Evolutionary conservation across 2,797 vertebrate genomes (phyloP), one percentile per base, ranked within the genome.

Genomic region (Onychomys torridus): DNA sequence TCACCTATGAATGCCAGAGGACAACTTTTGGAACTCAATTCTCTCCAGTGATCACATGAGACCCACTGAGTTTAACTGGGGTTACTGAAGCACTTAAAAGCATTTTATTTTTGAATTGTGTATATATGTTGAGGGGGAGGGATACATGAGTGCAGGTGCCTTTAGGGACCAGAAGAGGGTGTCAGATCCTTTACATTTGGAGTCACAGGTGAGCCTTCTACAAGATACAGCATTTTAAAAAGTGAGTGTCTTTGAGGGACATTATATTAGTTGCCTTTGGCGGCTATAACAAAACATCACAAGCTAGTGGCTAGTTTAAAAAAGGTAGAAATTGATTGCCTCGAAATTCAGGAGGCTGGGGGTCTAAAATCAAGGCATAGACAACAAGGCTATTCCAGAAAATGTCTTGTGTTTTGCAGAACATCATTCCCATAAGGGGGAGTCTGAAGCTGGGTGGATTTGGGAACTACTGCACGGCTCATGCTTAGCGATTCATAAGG

Each of bases 321-420:
- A 49, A 25, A 40, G 43, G 25, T 25, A 52, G 65, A 27, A 85
- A 69, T 34, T 27, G 29, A 23, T 52, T 52, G 21, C 4, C 46
- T 69, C 63, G 17, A 13, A 69, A 71, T 86, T 55, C 65, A 71
- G 65, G 84, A 86, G 65, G 43, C 46, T 86, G 46, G 46, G 17
- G 21, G 32, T 89, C n/a, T 82, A 43, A 85, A 59, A 57, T 37
- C 10, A 37, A 90, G 59, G 29, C n/a, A 32, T 37, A 43, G 37
- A 25, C 52, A 78, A 25, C 52, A 78, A 81, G 17, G 57, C 55
- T 23, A 43, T 90, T 59, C 34, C 71, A 57, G 79, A 67, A 69
- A 69, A 86, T 85, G 77, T 84, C 61, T n/a, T 84, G 82, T 65
- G 46, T 82, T 83, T 57, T 91, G 63, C 59, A 49, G 77, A 84